Evolutionary conservation across 2,113 vertebrate species (phyloP), one percentile per base, ranked within the genome.

Genomic region (Bujurquina vittata): DNA sequence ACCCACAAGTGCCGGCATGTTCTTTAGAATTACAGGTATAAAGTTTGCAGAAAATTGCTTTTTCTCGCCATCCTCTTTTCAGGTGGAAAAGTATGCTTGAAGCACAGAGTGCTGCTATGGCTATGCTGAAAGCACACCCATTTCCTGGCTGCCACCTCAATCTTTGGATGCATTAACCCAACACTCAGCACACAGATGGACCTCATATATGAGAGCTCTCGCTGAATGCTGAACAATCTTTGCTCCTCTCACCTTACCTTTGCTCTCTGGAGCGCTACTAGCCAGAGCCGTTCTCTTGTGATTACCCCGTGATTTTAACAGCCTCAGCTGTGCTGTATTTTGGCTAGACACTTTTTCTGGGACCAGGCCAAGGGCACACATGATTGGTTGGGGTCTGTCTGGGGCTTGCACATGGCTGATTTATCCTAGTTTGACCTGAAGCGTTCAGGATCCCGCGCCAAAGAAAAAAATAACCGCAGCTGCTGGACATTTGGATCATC

Each of bases 271-370:
- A 85, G 65, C 82, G 80, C 80, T 77, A 84, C 75, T 82, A 88
- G 79, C 79, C 63, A 56, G 67, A 29, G 75, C 58, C 10, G 63
- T 87, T 87, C 75, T 91, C 92, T 88, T 86, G 86, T 93, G 92
- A 95, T 94, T 85, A 89, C 63, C 93, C 90, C 80, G 84, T 93
- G 93, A 92, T 89, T 91, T 92, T 87, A 91, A 88, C 90, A 90
- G 88, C 83, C 88, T 91, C 87, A 92, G 89, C 89, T 91, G 86
- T 82, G 86, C 84, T 84, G 77, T 80, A 86, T 91, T 92, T 91
- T 93, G 94, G 88, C 92, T 90, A 92, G 93, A 94, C 94, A 26
- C 54, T 67, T 87, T 87, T 76, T 84, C 73, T 89, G 90, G 87
- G 76, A 86, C 43, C 26, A 37, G 26, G 86, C 89, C 89, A 83